Conservation (phyloP, 2,888 invertebrate species). For the Amphipyra berbera region DNA sequence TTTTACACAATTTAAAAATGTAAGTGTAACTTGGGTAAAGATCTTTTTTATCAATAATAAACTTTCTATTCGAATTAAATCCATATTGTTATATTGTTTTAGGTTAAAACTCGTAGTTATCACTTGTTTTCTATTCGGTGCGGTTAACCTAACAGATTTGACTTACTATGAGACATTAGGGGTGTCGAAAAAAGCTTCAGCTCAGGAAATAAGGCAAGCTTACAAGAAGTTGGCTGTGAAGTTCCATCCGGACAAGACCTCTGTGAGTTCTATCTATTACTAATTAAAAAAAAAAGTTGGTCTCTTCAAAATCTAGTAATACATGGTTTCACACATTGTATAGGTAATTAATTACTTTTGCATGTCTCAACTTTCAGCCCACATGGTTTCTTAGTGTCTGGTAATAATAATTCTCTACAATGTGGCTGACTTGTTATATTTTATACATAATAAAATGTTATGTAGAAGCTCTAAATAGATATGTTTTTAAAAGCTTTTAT, state of each 20-base stretch:
- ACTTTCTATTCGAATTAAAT: not conserved
- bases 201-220: conserved; percentile 93
- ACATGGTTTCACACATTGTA: too few relatives aligned
- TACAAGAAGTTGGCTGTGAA: conserved; percentile 94
- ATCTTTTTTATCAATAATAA: conserved; percentile 10
- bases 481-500: too few relatives aligned
- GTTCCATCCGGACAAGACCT: conserved; percentile 94
- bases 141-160: conserved; percentile 75
- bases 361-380: too few relatives aligned
- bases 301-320: not conserved
- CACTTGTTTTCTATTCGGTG: conserved; percentile 62
- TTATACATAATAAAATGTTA: too few relatives aligned
- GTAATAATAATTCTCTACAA: too few relatives aligned
- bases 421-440: too few relatives aligned
- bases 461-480: too few relatives aligned
- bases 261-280: conserved; percentile 77
- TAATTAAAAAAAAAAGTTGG: not conserved
- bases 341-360: too few relatives aligned
- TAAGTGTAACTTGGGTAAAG: conserved; percentile 41
- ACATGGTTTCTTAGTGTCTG: too few relatives aligned
- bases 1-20: conserved; percentile 38
- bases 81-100: conserved; percentile 46
- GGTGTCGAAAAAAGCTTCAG: conserved; percentile 91
- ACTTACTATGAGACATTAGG: conserved; percentile 92
- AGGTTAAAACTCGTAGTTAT: conserved; percentile 73